Evolutionary conservation across 2,113 vertebrate species (phyloP).

Genomic region (Eretmochelys imbricata): DNA sequence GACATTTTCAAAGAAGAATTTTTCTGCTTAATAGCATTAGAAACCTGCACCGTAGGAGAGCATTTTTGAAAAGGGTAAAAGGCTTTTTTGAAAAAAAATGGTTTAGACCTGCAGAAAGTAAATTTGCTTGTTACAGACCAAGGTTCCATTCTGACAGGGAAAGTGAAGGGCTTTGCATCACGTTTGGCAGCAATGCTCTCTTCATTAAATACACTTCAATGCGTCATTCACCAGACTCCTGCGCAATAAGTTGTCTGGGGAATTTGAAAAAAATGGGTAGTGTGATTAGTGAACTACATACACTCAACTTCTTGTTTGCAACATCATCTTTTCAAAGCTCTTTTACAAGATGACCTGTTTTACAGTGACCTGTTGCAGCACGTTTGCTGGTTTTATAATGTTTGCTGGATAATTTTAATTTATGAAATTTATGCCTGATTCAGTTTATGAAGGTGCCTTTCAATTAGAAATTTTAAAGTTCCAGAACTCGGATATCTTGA

Average conservation of each 20-base stretch:
- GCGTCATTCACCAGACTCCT: background rate
- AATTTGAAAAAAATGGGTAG: too few species aligned
- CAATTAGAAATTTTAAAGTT: too few species aligned
- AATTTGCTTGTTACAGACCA: background rate
- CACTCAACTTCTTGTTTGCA: too few species aligned
- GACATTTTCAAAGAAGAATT: background rate
- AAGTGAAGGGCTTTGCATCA: background rate
- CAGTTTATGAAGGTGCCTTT: too few species aligned
- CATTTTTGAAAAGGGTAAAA: background rate
- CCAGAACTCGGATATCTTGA: too few species aligned
- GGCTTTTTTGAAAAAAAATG: background rate
- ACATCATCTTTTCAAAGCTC: too few species aligned
- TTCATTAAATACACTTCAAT: background rate
- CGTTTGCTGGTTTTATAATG: too few species aligned
- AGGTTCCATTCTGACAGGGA: background rate
- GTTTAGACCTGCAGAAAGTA: background rate
- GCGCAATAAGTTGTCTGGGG: background rate
- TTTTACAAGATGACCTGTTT: too few species aligned
- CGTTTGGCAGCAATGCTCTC: background rate
- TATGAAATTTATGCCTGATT: too few species aligned
- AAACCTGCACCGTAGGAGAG: background rate
- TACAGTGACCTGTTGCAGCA: too few species aligned
- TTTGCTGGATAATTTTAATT: too few species aligned
- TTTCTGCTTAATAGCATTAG: background rate
- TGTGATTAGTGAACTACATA: too few species aligned